Conservation (phyloP, 2,113 vertebrate species). For the Podarcis muralis region DNA sequence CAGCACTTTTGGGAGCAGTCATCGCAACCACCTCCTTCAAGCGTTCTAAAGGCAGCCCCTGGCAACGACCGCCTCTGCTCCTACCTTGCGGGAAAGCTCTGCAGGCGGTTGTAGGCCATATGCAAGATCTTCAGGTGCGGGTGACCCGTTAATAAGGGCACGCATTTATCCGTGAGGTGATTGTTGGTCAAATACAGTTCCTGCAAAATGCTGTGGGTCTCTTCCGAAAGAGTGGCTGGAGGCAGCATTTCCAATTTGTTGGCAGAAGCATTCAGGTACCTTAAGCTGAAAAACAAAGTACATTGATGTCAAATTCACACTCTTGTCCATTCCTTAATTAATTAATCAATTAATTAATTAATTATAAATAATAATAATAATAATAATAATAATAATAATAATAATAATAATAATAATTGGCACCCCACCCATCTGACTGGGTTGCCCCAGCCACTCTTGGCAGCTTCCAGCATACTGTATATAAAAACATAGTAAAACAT, state of each 20-base stretch:
- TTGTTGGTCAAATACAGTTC: conserved; percentile 97
- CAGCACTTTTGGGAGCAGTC: not conserved
- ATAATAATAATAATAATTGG: no score
- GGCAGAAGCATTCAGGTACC: conserved; percentile 93
- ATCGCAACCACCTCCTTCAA: not conserved
- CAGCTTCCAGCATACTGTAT: no score
- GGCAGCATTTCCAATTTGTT: conserved; percentile 96
- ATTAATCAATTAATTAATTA: no score
- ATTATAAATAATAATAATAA: no score
- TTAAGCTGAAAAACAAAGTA: conserved; percentile 79
- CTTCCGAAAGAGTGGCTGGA: conserved; percentile 91
- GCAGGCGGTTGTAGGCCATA: conserved; percentile 95
- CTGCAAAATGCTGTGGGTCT: conserved; percentile 91
- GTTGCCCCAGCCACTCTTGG: no score
- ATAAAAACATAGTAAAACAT: no score
- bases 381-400: no score
- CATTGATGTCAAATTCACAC: conserved; percentile 15
- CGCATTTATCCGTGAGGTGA: conserved; percentile 94
- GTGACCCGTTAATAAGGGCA: conserved; percentile 92
- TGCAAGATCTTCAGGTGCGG: conserved; percentile 91
- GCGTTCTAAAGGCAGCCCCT: not conserved
- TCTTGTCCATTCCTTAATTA: conserved; percentile 1
- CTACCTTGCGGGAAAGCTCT: conserved; percentile 97
- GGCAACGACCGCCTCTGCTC: not conserved
- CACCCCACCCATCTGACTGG: no score